These are phyloP conservation scores for Meloidogyne hapla DNA, from an alignment of 1,140 invertebrate genomes.

Conservation along the genomic window DNA sequence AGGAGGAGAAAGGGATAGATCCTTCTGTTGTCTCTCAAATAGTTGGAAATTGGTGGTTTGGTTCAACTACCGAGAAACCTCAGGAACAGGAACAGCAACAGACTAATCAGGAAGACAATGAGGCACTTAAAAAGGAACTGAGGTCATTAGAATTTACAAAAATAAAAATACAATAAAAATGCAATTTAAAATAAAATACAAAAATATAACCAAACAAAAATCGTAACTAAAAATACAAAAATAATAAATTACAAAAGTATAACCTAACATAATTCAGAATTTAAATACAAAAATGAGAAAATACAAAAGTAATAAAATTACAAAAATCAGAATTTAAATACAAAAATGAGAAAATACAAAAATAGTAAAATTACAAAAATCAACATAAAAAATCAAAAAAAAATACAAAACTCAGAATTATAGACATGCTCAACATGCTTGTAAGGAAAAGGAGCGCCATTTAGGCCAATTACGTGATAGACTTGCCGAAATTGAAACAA, in stretches of 20 bases:
- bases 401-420: not conserved
- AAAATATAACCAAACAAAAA: no score
- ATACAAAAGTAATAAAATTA: no score
- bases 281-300: no score
- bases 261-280: no score
- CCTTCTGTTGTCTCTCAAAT: conserved; percentile 54
- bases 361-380: no score
- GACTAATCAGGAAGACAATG: conserved; percentile 51
- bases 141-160: conserved; percentile 24
- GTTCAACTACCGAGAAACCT: conserved; percentile 36
- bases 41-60: conserved; percentile 63
- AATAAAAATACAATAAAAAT: not conserved
- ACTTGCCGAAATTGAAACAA: conserved; percentile 55
- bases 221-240: no score
- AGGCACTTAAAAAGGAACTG: conserved; percentile 45
- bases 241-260: no score
- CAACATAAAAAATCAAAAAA: no score
- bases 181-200: no score
- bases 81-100: conserved; percentile 25
- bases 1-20: not conserved
- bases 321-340: no score
- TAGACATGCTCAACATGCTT: conserved; percentile 39
- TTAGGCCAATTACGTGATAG: conserved; percentile 57
- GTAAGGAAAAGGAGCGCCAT: conserved; percentile 54
- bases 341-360: no score